Evolutionary conservation across 2,797 vertebrate genomes (phyloP), one percentile per base, ranked within the genome.

Genomic region (Galaxias olidus): DNA sequence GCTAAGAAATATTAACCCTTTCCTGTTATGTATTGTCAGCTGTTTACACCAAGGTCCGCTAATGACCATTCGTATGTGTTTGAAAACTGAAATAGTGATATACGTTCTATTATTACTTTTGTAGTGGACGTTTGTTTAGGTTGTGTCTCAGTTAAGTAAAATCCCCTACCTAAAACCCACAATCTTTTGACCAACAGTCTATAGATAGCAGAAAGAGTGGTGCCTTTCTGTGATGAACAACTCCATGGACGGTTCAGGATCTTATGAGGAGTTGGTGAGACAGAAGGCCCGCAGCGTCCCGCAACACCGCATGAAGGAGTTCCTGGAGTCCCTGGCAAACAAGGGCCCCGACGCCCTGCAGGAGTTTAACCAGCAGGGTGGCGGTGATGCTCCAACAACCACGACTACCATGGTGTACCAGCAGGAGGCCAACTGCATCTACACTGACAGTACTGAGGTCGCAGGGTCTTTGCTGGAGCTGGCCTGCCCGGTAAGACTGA

Each of bases 261-360:
- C 96, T 69, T 98, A 96, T 86, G 96, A 98, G 92, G 96, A 98
- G 87, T 95, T 97, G 70, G 94, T 98, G 88, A 93, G 97, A 66
- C 94, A 97, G 78, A 98, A 97, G 88, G 96, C 96, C 0, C 92
- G 95, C 69, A 95, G 95, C 14, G 94, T 98, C 74, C 96, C 97
- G 1, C 97, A 98, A 76, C 96, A 98, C 90, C 95, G 95, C 85
- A 98, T 98, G 96, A 98, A 98, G 88, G 97, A 98, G 83, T 98
- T 98, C 77, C 88, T 98, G 79, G 96, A 98, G 84, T 98, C 96
- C 2, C 83, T 98, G 86, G 94, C 95, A 74, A 94, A 86, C 63
- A 98, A 98, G 80, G 96, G 95, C 40, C 94, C 95, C 0, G 96
- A 98, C 81, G 96, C 95, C 47, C 90, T 98, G 74, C 95, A 97